Evolutionary conservation across 2,113 vertebrate genomes (phyloP).

Genomic region (Atherinomorus stipes): DNA sequence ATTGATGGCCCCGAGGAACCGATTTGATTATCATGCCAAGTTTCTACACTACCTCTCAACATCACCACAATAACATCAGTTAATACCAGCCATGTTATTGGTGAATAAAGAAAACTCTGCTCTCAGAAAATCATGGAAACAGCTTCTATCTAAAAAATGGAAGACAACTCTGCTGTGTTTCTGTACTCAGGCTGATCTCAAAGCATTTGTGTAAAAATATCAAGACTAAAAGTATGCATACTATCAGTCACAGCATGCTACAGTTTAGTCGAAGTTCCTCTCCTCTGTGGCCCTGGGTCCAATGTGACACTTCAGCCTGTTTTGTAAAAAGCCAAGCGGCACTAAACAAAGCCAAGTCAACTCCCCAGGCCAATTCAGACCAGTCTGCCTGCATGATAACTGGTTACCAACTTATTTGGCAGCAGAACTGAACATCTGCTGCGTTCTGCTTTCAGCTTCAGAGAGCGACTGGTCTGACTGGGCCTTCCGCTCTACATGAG

Average conservation of each 20-base stretch:
- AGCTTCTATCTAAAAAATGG: not conserved
- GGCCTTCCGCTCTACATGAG: constrained; percentile 34
- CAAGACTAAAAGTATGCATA: not conserved
- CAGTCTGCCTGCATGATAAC: constrained; percentile 43
- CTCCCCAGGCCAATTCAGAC: constrained; percentile 9
- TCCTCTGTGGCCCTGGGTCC: constrained; percentile 8
- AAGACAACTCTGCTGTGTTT: not conserved
- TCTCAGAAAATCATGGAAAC: too few relatives aligned
- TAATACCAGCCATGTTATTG: too few relatives aligned
- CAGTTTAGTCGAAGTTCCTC: not conserved
- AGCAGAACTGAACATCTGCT: constrained; percentile 65
- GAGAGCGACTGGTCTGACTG: constrained; percentile 41
- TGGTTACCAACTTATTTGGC: constrained; percentile 60
- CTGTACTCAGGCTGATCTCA: not conserved
- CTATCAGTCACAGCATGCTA: not conserved
- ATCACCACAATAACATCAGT: too few relatives aligned
- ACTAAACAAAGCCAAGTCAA: constrained; percentile 33
- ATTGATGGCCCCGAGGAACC: too few relatives aligned
- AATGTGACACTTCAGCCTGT: constrained; percentile 16
- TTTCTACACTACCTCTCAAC: too few relatives aligned
- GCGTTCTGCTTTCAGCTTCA: constrained; percentile 46
- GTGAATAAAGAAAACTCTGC: too few relatives aligned
- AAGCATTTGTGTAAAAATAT: not conserved
- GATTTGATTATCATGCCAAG: too few relatives aligned
- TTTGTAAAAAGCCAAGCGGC: constrained; percentile 40